Evolutionary conservation across 1,140 invertebrate genomes (phyloP).

Genomic region (Stenopsyche tienmushanensis): DNA sequence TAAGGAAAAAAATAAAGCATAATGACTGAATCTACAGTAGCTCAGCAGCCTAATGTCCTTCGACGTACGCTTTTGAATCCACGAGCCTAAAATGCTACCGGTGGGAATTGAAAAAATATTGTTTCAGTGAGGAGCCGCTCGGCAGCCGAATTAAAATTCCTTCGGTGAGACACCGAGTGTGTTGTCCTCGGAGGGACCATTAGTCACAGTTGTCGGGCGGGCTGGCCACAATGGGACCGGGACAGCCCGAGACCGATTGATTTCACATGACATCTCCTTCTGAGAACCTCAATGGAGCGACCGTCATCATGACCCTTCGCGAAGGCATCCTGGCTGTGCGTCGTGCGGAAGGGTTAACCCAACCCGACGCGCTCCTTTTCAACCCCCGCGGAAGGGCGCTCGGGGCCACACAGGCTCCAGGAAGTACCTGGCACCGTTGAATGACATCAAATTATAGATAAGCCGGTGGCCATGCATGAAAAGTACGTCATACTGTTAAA

Average conservation of each 20-base stretch:
- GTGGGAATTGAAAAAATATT: slow-evolving; percentile 13
- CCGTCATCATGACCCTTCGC: not conserved
- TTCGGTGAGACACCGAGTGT: slow-evolving; percentile 1
- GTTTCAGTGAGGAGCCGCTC: not conserved
- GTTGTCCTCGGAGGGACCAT: slow-evolving; percentile 5
- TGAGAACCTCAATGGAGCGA: slow-evolving; percentile 14
- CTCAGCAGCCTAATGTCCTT: not conserved
- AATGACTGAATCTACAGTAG: not conserved
- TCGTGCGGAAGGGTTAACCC: slow-evolving; percentile 5
- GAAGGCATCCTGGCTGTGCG: too few relatives aligned
- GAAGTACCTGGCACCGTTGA: not conserved
- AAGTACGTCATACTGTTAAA: too few relatives aligned
- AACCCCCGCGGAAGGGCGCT: not conserved
- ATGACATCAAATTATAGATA: too few relatives aligned
- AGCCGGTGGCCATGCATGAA: too few relatives aligned
- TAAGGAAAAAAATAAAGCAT: too few relatives aligned
- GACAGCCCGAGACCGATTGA: slow-evolving; percentile 28
- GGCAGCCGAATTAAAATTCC: slow-evolving; percentile 36
- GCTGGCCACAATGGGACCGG: slow-evolving; percentile 13
- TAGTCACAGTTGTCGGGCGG: slow-evolving; percentile 27
- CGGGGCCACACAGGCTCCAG: not conserved
- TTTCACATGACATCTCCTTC: slow-evolving; percentile 33
- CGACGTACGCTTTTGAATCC: slow-evolving; percentile 3
- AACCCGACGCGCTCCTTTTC: not conserved
- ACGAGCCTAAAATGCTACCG: slow-evolving; percentile 11